These are phyloP conservation scores for Peromyscus melanophrys DNA, from an alignment of 2,797 vertebrate species.

Conservation along the genomic window DNA sequence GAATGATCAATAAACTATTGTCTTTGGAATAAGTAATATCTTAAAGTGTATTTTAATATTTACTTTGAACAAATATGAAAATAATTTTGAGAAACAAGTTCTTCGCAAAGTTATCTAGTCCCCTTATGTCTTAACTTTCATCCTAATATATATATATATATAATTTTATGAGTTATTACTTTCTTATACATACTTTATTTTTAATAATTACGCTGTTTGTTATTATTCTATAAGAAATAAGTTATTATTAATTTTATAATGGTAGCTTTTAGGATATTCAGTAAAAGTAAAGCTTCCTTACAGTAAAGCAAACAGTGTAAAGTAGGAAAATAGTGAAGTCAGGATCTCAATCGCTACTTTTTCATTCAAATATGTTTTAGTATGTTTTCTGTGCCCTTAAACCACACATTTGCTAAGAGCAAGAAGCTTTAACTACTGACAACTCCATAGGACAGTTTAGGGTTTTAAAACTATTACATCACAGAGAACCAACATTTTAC, in stretches of 20 bases:
- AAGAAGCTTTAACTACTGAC: not conserved
- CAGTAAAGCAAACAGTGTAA: not conserved
- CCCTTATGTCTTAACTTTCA: not conserved
- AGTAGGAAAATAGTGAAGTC: not conserved
- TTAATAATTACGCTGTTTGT: not conserved
- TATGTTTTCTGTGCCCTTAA: conserved; percentile 6
- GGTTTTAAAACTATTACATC: not conserved
- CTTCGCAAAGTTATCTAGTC: not conserved
- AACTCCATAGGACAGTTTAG: not conserved
- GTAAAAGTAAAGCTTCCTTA: not conserved
- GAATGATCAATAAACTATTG: not conserved
- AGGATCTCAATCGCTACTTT: not conserved
- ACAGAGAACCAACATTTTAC: not conserved
- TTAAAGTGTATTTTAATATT: not conserved
- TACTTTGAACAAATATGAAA: conserved; percentile 29
- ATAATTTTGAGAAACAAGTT: not conserved
- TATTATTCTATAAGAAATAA: not conserved
- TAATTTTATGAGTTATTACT: not conserved
- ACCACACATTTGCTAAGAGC: not conserved
- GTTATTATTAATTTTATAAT: not conserved
- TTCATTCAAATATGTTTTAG: not conserved
- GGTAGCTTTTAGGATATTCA: not conserved
- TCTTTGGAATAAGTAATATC: not conserved
- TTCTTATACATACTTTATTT: not conserved
- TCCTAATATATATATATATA: no score